Evolutionary conservation across 2,797 vertebrate genomes (phyloP).

Genomic region (Emys orbicularis): DNA sequence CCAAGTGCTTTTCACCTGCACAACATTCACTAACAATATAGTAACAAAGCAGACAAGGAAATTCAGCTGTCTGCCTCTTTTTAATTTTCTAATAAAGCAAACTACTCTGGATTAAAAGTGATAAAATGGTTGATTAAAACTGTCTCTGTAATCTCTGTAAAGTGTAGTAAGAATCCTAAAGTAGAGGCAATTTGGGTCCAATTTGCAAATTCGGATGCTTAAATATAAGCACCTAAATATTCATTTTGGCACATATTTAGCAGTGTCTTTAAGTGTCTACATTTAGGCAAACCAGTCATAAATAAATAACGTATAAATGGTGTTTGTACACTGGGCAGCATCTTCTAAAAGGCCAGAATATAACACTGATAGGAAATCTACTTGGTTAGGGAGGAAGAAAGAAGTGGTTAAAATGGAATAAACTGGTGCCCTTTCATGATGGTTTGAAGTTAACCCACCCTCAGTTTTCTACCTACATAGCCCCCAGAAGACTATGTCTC

Average conservation of each 20-base stretch:
- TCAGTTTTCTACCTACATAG: background rate
- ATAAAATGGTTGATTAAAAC: background rate
- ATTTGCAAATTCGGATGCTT: background rate
- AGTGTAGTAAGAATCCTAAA: background rate
- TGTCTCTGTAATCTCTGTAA: background rate
- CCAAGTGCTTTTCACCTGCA: background rate
- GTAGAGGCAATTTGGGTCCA: background rate
- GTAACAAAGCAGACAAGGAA: background rate
- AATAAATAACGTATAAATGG: background rate
- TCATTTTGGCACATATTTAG: background rate
- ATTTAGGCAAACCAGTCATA: background rate
- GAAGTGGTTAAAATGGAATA: background rate
- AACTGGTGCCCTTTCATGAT: accelerated
- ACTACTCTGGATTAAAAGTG: background rate
- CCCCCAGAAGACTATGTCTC: background rate
- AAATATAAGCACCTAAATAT: background rate
- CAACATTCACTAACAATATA: background rate
- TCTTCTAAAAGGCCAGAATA: background rate
- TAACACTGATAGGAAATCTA: background rate
- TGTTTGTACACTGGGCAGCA: background rate
- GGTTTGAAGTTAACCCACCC: background rate
- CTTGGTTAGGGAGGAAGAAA: background rate
- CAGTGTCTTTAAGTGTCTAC: background rate
- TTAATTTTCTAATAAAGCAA: background rate
- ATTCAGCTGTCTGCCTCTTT: background rate